phyloP scores from a whole-genome alignment of 1,140 invertebrate species.

The Nasonia giraulti region DNA sequence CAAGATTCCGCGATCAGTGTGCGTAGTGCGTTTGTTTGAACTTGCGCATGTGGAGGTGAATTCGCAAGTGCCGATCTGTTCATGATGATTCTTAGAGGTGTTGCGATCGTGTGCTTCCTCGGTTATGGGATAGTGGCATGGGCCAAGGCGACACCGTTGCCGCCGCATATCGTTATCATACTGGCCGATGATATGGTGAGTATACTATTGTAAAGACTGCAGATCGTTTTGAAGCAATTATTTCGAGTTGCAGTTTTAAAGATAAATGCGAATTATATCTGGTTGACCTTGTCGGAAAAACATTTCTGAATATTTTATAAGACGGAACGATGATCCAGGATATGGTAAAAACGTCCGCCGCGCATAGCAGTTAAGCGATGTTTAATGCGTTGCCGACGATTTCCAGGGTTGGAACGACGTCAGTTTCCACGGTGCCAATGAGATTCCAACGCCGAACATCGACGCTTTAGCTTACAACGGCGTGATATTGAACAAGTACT shows the following conservation, averaged over 20 bases:
- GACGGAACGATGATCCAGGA: too few relatives aligned
- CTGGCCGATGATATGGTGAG: conserved; percentile 78
- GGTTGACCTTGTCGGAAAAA: too few relatives aligned
- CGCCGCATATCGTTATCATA: conserved; percentile 77
- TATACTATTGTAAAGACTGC: neutral
- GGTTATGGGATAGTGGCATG: neutral
- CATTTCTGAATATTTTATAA: too few relatives aligned
- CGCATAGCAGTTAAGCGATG: too few relatives aligned
- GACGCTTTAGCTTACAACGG: conserved; percentile 79
- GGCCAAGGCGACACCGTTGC: neutral
- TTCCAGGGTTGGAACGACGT: conserved; percentile 83
- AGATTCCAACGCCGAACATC: conserved; percentile 82
- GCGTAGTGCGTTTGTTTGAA: too few relatives aligned
- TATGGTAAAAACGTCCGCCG: too few relatives aligned
- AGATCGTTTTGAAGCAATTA: too few relatives aligned
- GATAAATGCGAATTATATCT: too few relatives aligned
- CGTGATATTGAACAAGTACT: conserved; percentile 78
- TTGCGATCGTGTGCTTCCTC: neutral
- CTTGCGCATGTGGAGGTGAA: too few relatives aligned
- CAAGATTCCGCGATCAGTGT: too few relatives aligned
- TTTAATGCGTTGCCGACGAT: neutral
- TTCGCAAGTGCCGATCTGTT: neutral
- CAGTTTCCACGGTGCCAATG: conserved; percentile 81
- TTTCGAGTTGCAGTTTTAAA: too few relatives aligned
- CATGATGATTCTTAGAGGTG: neutral